Conservation (phyloP, 2,888 invertebrate species). For the Ischnus inquisitorius region DNA sequence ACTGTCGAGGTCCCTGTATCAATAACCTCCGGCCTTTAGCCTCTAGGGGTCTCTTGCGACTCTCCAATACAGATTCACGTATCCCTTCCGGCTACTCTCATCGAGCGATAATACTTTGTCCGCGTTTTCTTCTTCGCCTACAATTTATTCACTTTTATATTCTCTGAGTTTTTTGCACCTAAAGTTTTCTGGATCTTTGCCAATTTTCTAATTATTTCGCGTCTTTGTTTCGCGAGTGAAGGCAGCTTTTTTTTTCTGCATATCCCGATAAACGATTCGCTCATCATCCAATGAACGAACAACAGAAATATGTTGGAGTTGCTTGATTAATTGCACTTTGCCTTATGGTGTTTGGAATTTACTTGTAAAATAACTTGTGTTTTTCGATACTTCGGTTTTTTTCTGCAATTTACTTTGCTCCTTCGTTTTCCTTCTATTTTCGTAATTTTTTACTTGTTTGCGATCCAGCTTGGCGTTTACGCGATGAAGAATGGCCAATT, state of each 20-base stretch:
- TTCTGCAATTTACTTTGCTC: not conserved
- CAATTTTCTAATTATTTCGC: conserved; percentile 31
- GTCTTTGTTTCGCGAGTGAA: not conserved
- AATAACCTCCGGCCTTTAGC: conserved; percentile 9
- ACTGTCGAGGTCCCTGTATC: conserved; percentile 2
- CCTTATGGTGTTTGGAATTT: conserved; percentile 28
- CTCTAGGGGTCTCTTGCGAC: not conserved
- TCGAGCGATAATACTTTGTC: conserved; percentile 8
- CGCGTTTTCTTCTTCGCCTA: not conserved
- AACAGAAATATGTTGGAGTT: not conserved
- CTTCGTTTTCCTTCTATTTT: conserved; percentile 15
- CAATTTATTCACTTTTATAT: not conserved
- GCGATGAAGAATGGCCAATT: conserved; percentile 37
- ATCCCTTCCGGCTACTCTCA: conserved; percentile 5
- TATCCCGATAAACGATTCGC: conserved; percentile 1
- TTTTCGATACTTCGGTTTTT: not conserved
- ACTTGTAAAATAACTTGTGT: not conserved
- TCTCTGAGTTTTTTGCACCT: not conserved
- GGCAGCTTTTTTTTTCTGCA: not conserved
- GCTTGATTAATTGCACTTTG: conserved; percentile 17
- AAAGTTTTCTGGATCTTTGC: not conserved
- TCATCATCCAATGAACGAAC: not conserved
- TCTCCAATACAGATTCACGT: not conserved
- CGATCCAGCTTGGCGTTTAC: conserved; percentile 19
- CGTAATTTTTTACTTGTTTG: conserved; percentile 10